Base-by-base conservation (phyloP, 2,113 vertebrate species). In the Tragelaphus scriptus region DNA sequence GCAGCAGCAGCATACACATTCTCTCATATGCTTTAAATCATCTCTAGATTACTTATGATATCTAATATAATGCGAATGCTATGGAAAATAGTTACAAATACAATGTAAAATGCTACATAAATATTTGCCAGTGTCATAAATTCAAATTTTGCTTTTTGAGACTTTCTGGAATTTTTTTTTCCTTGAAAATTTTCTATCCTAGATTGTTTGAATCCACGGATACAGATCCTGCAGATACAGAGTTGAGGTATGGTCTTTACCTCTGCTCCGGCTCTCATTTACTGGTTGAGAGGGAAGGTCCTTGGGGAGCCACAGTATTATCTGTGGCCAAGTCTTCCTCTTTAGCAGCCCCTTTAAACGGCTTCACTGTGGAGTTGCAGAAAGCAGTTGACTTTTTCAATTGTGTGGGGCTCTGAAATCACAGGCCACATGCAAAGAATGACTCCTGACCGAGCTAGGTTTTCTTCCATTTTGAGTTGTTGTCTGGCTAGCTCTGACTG, bases 381-480 rank as follows among this genome's bases (percentile, higher is more conserved):
- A 90, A 90, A 93, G 55, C 59, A 90, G 53, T 49, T 81, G 59
- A 25, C 44, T 82, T 88, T 93, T 90, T n/a, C 14, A 96, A 12
- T 81, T 86, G 75, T 30, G 16, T 53, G 30, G 47, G 81, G 4
- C 65, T 96, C 85, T 97, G 85, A 86, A 94, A 92, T 98, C 56
- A 10, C 26, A 68, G 59, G 77, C 30, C 59, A 86, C 10, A 36
- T 81, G 40, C 53, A 75, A 85, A 96, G 85, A 65, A 59, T 87
- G 26, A 75, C 23, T 92, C 28, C 80, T 55, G 40, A 90, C 26
- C 23, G 32, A 94, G 53, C 51, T 86, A 19, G 68, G 51, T 90
- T 59, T 55, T 32, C 65, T 97, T 97, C 55, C 93, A 88, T 85
- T 90, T 97, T 53, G 53, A 58, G 16, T 90, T 90, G 53, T 58